phyloP scores from a whole-genome alignment of 2,113 vertebrate species.

The Spheniscus mendiculus region DNA sequence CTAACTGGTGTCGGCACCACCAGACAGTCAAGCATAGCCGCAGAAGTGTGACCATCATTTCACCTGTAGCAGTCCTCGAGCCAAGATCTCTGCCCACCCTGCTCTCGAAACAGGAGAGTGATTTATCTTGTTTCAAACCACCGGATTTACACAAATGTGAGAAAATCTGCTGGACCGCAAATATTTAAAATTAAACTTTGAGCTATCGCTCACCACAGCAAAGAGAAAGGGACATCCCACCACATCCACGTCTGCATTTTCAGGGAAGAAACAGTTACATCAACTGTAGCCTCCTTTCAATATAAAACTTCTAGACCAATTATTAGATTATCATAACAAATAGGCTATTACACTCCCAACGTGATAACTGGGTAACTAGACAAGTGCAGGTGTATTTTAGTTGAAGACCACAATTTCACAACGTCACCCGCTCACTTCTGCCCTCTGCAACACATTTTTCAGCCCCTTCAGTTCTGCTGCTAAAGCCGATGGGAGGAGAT shows the following conservation, averaged over 20 bases:
- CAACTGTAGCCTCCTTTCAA: background rate
- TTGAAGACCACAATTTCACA: background rate
- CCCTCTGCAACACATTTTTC: background rate
- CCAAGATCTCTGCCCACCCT: background rate
- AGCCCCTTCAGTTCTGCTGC: background rate
- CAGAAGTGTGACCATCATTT: background rate
- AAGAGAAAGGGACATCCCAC: background rate
- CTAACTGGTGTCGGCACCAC: background rate
- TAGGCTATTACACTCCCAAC: background rate
- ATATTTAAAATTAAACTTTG: background rate
- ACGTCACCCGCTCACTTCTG: background rate
- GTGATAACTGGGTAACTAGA: background rate
- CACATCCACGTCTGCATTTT: background rate
- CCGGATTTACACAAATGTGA: background rate
- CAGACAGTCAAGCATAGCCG: background rate
- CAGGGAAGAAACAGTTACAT: background rate
- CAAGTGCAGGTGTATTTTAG: background rate
- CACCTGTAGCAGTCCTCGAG: background rate
- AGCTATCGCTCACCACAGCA: background rate
- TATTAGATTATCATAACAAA: background rate
- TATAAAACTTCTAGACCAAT: background rate
- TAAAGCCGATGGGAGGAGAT: background rate
- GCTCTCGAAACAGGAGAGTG: background rate
- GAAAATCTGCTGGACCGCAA: background rate
- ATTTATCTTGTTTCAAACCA: background rate